Percentiles rank a stretch among this genome's conserved stretches.
phyloP scores from a whole-genome alignment of 2,797 vertebrate species.

The Sandelia bainsii region DNA sequence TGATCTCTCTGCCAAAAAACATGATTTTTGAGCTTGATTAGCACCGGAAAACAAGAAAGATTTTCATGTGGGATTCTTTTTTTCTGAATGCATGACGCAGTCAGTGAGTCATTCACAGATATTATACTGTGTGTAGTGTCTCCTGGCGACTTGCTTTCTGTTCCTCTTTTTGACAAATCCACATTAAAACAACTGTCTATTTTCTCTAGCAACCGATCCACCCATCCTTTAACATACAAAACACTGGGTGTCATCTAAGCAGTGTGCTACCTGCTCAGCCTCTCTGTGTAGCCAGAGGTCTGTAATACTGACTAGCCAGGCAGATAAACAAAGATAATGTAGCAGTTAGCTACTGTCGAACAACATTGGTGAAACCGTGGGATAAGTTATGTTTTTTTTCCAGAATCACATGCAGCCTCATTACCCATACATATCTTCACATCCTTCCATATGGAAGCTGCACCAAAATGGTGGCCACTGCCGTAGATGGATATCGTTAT shows the following conservation, averaged over 20 bases:
- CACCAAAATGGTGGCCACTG: too few species aligned
- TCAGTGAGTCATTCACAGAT: constrained; percentile 41
- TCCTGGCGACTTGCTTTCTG: constrained; percentile 22
- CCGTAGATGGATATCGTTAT: constrained; percentile 31
- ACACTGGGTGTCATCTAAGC: constrained; percentile 32
- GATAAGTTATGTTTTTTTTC: constrained; percentile 11
- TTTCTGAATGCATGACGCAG: constrained; percentile 21
- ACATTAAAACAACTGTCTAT: constrained; percentile 7
- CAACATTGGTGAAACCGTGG: not conserved
- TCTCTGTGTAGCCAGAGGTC: constrained; percentile 30
- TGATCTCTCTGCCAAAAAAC: not conserved
- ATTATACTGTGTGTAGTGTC: not conserved
- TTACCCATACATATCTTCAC: constrained; percentile 26
- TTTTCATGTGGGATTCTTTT: not conserved
- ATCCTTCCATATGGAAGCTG: constrained; percentile 42
- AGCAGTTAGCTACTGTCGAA: constrained; percentile 21
- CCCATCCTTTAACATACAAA: constrained; percentile 29
- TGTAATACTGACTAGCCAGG: constrained; percentile 24
- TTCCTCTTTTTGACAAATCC: constrained; percentile 17
- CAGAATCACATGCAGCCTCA: constrained; percentile 6
- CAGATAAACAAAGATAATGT: constrained; percentile 44
- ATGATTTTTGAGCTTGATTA: constrained; percentile 7
- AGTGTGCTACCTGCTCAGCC: constrained; percentile 35
- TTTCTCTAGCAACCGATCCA: constrained; percentile 13
- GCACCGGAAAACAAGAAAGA: not conserved